A percentile compares a stretch with the other conserved stretches of the same genome.
Evolutionary conservation across 2,888 invertebrate genomes (phyloP).

Genomic region (Eupithecia dodoneata): DNA sequence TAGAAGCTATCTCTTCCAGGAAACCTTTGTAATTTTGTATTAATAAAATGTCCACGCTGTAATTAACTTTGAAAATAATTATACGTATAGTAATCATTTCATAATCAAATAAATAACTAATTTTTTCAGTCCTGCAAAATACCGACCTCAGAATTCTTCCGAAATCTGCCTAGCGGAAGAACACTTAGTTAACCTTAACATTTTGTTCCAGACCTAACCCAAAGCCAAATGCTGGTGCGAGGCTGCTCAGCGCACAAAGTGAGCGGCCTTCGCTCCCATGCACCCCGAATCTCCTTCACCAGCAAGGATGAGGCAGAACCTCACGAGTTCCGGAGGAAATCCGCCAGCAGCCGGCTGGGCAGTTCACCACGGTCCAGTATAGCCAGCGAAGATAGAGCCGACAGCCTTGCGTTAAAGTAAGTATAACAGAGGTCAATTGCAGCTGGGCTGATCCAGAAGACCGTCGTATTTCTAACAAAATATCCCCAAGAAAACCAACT

Average conservation of each 20-base stretch:
- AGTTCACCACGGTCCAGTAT: slow-evolving; percentile 78
- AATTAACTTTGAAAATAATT: too few relatives aligned
- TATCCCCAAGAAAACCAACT: neutral
- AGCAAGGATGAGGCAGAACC: slow-evolving; percentile 70
- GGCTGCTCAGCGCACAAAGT: slow-evolving; percentile 76
- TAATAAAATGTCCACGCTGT: too few relatives aligned
- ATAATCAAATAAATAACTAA: too few relatives aligned
- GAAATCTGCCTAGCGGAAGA: too few relatives aligned
- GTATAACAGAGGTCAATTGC: slow-evolving; percentile 23
- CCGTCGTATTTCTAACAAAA: neutral
- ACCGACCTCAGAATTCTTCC: too few relatives aligned
- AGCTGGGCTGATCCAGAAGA: neutral
- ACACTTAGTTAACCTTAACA: neutral
- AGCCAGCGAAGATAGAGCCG: slow-evolving; percentile 73
- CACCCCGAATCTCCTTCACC: slow-evolving; percentile 78
- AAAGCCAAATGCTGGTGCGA: slow-evolving; percentile 76
- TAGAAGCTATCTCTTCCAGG: too few relatives aligned
- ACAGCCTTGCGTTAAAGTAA: slow-evolving; percentile 87
- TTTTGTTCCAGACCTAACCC: slow-evolving; percentile 67
- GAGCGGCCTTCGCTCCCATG: slow-evolving; percentile 72
- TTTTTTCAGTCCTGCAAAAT: too few relatives aligned
- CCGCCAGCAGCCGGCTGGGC: slow-evolving; percentile 76
- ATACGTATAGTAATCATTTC: too few relatives aligned
- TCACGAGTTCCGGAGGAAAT: slow-evolving; percentile 73
- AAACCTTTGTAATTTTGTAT: too few relatives aligned